Base-by-base conservation (phyloP, 2,113 vertebrate species). In the Phylloscopus trochiloides region DNA sequence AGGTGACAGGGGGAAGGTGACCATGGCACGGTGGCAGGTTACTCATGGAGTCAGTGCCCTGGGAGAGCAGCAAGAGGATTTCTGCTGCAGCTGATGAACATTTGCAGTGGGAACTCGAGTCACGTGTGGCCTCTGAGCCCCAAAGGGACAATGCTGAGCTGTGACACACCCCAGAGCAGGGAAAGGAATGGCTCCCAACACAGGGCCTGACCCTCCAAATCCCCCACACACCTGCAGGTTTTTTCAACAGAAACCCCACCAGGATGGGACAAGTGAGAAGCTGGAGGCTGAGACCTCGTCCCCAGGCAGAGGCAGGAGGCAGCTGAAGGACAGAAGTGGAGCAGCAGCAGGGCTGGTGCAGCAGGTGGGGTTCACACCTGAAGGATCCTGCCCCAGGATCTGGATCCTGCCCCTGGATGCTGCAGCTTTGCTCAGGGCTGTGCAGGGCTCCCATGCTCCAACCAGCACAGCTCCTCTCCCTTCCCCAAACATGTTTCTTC, bases 271-370 rank as follows among this genome's bases (percentile, higher is more conserved):
- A n/a, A 7, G 18, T 0, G 68, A 73, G 65, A 8, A 50, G 82
- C 68, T 24, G 0, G 1, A 7, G 25, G 61, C 54, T 38, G 63
- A 22, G 48, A 24, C 43, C 28, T 17, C 1, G 0, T 32, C 40
- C 59, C 13, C 42, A 7, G 3, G 50, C 47, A 57, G 87, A 29
- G 50, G 3, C 74, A 14, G 40, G 50, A 26, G 1, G 5, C 9
- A 15, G 54, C 36, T 25, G 74, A 7, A 14, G 25, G 1, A 20
- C 40, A 80, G 58, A 28, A 28, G 58, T 2, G 31, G 7, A 36
- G 10, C 7, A 28, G 31, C 6, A 38, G 11, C 10, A 28, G 55
- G 36, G 66, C 63, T 42, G 88, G 32, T 32, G 26, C 9, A 5
- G 61, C 36, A 55, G 71, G 18, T 0, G 6, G 31, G 62, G 17